Evolutionary conservation across 2,797 vertebrate species (phyloP), one percentile per base, ranked within the genome.

Genomic region (Tenualosa ilisha): DNA sequence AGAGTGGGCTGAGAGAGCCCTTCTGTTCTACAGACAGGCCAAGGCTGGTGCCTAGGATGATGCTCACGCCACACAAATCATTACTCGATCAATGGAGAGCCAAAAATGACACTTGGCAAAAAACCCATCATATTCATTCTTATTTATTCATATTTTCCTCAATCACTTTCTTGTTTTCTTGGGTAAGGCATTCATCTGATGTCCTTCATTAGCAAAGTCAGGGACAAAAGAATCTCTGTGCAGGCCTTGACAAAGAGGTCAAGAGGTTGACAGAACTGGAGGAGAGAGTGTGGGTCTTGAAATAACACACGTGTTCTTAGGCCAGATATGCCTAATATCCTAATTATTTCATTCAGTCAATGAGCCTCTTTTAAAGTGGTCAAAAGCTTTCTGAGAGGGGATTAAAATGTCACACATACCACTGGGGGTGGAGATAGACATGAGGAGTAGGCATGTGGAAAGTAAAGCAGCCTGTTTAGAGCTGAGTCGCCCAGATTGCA

Each of bases 1-100:
- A 92, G 92, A 92, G 94, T 95, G 93, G 94, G 94, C 86, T 82
- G 84, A 79, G 86, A 75, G 72, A 86, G 88, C 75, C 51, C 40
- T 82, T 54, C 84, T 87, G 88, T 88, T 88, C 86, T 81, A 46
- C 85, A 84, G 59, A 85, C 86, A 86, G 75, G 75, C 51, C 43
- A 26, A n/a, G 56, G 51, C 53, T 85, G 59, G 84, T 84, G 75
- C 51, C 43, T 26, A n/a, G 56, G 51, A 46, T 85, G 59, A 86
- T 84, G 86, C 72, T 46, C 6, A 37, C 37, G 5, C 82, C 49
- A 37, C 59, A 53, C 68, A 31, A 79, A n/a, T 86, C 82, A 49
- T 81, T 86, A 81, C 81, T 84, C 75, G 83, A 68, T 85, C 84
- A 81, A 88, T 63, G 20, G n/a, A 12, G 82, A 84, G 88, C 86